phyloP scores from a whole-genome alignment of 2,113 vertebrate species.

The Stigmatopora nigra region DNA sequence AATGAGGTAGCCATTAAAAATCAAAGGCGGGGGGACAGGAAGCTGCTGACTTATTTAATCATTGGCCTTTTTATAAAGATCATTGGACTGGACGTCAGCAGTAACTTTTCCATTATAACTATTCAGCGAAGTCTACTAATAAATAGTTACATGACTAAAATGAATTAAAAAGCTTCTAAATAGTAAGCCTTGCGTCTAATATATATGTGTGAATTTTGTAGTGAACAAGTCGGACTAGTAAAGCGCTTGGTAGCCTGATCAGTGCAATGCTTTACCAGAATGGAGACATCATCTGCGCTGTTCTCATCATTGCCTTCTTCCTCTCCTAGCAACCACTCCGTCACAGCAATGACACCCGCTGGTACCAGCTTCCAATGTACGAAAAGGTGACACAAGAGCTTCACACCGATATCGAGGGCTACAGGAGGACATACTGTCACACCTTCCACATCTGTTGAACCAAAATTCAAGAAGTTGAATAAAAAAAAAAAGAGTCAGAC shows the following conservation, averaged over 20 bases:
- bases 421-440: constrained; percentile 75
- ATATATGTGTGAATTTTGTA: too few relatives aligned
- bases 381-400: constrained; percentile 77
- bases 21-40: background rate
- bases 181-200: too few relatives aligned
- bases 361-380: constrained; percentile 69
- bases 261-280: constrained; percentile 44
- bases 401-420: constrained; percentile 75
- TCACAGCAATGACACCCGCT: constrained; percentile 63
- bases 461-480: background rate
- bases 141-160: too few relatives aligned
- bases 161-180: too few relatives aligned
- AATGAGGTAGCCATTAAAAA: background rate
- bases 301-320: constrained; percentile 18
- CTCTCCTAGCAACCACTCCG: constrained; percentile 82
- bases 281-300: constrained; percentile 29
- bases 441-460: constrained; percentile 65
- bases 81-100: too few relatives aligned
- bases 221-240: too few relatives aligned
- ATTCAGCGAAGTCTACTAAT: too few relatives aligned
- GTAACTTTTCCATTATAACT: too few relatives aligned
- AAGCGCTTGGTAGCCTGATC: too few relatives aligned
- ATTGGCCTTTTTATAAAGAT: too few relatives aligned
- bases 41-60: background rate
- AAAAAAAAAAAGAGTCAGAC: background rate